Evolutionary conservation across 2,113 vertebrate genomes (phyloP), one percentile per base, ranked within the genome.

Genomic region (Xiphias gladius): DNA sequence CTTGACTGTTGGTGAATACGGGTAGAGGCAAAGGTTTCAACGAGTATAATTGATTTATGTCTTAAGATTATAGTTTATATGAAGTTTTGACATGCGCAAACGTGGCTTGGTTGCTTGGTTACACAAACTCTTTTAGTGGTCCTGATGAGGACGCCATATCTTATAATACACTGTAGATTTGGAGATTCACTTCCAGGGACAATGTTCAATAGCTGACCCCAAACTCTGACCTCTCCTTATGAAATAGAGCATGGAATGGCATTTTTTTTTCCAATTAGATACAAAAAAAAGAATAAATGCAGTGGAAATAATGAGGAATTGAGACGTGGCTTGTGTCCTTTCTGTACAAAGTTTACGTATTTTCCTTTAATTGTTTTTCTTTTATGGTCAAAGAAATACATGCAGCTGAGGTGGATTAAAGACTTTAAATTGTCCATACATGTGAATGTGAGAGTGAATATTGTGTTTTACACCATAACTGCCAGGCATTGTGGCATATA

Each of bases 1-100:
- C 39, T 43, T 41, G 72, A 41, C 59, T 68, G 71, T 57, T 68
- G 41, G 22, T 61, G 52, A 71, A 71, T 58, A 54, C 50, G 28
- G 37, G 35, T 1, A 35, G 59, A 57, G 57, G 52, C 24, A 22
- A 7, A 63, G 7, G 16, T 32, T 14, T 61, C 16, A 59, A 19
- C 9, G 28, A 16, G 19, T 59, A 32, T 32, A 32, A 32, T 24
- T 2, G 5, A 58, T 1, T 58, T 28, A 28, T 28, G 7, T 30
- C 5, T 48, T 17, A 48, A 20, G 19, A 12, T 24, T 55, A 55
- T 24, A 24, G 8, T 55, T 55, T 10, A 55, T 20, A 35, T n/a
- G 1, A 22, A 3, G 28, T 30, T 22, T 64, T 79, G 43, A 79
- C 46, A n/a, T 62, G 41, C 24, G 57, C 37, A 71, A n/a, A 48